phyloP scores from a whole-genome alignment of 2,888 invertebrate genomes.

The Trilocha varians region DNA sequence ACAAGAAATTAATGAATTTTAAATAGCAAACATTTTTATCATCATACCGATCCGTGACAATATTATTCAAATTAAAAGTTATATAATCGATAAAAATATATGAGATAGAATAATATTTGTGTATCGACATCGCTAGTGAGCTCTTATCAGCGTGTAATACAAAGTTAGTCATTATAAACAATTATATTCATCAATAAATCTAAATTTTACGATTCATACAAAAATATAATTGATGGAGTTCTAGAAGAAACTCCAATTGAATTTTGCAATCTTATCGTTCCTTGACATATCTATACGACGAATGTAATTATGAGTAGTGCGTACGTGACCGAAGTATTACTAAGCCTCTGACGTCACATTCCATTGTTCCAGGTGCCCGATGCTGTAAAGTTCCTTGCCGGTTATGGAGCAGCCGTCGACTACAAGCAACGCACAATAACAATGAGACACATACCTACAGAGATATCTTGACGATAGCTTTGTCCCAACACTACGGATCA shows the following conservation, averaged over 20 bases:
- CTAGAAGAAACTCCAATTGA: not conserved
- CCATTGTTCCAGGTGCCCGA: constrained; percentile 61
- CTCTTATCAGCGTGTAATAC: too few species aligned
- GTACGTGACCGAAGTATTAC: constrained; percentile 25
- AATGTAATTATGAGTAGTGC: constrained; percentile 5
- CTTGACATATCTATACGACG: not conserved
- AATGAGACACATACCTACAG: constrained; percentile 28
- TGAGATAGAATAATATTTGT: too few species aligned
- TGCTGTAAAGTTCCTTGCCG: constrained; percentile 53
- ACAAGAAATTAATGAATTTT: too few species aligned
- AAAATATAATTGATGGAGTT: not conserved
- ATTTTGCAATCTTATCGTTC: not conserved
- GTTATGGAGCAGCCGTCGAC: constrained; percentile 62
- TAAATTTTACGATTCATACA: not conserved
- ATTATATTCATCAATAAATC: too few species aligned
- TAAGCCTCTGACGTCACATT: constrained; percentile 6
- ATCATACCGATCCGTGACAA: too few species aligned
- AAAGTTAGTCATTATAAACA: too few species aligned
- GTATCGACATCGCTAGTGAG: too few species aligned
- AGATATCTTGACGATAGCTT: constrained; percentile 40
- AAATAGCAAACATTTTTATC: too few species aligned
- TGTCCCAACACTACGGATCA: constrained; percentile 12
- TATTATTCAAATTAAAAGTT: too few species aligned
- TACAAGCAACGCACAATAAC: constrained; percentile 25
- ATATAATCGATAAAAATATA: too few species aligned